Conservation (phyloP, 2,888 invertebrate genomes). For the Heteropelma amictum region DNA sequence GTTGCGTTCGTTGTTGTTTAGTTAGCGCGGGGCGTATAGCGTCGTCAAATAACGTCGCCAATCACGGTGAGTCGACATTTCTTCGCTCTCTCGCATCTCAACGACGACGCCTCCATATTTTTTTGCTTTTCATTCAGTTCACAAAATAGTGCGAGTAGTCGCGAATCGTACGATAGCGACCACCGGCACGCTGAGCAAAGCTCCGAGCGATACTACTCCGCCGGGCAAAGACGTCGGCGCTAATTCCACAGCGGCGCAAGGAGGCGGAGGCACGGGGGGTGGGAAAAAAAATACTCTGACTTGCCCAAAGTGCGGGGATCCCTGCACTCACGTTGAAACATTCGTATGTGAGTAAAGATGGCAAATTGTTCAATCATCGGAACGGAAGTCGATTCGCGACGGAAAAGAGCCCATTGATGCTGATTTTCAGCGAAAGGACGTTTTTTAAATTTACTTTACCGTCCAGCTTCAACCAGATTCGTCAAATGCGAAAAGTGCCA, state of each 20-base stretch:
- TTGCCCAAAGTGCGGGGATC: constrained; percentile 98
- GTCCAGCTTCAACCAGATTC: constrained; percentile 90
- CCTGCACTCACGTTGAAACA: constrained; percentile 98
- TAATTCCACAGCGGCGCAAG: constrained; percentile 58
- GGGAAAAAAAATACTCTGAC: constrained; percentile 88
- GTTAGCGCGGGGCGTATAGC: constrained; percentile 73
- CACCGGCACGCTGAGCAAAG: constrained; percentile 68
- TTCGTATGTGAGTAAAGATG: constrained; percentile 90
- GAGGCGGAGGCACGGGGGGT: constrained; percentile 79
- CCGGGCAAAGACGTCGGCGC: constrained; percentile 68
- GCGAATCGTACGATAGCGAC: constrained; percentile 70
- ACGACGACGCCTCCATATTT: background rate
- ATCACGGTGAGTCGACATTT: constrained; percentile 69
- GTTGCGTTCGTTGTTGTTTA: constrained; percentile 75
- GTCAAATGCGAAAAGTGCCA: constrained; percentile 99
- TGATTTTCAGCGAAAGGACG: background rate
- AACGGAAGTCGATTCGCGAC: too few relatives aligned
- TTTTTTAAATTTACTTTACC: background rate
- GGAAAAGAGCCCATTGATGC: background rate
- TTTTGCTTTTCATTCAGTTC: constrained; percentile 62
- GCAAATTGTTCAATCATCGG: too few relatives aligned
- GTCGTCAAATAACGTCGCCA: constrained; percentile 72
- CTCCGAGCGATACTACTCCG: constrained; percentile 72
- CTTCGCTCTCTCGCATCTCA: background rate
- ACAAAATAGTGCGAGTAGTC: constrained; percentile 73